Percentiles rank a stretch among this genome's conserved stretches.
Evolutionary conservation across 2,113 vertebrate genomes (phyloP).

Genomic region (Asarcornis scutulata): DNA sequence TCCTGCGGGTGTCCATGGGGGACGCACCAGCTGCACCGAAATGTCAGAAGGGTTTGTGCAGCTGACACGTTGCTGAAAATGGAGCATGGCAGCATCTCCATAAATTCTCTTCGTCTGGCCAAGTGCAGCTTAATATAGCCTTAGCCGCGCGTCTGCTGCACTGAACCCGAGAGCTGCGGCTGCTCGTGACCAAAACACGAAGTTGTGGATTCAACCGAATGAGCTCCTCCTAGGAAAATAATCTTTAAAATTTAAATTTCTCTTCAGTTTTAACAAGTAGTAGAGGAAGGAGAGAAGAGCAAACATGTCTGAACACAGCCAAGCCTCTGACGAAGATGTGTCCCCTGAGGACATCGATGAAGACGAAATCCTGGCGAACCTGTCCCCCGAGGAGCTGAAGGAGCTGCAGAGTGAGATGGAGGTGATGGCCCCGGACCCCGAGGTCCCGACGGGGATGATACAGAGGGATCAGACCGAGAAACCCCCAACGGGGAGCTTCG

Average conservation of each 20-base stretch:
- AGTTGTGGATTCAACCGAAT: not conserved
- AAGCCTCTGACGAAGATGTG: slow-evolving; percentile 69
- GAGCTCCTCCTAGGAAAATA: accelerated
- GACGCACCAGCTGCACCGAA: slow-evolving; percentile 84
- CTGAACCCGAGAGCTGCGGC: slow-evolving; percentile 3
- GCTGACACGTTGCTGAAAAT: slow-evolving; percentile 84
- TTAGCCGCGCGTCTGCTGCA: slow-evolving; percentile 15
- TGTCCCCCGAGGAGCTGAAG: slow-evolving; percentile 92
- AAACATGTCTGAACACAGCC: slow-evolving; percentile 73
- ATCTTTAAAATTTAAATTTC: not conserved
- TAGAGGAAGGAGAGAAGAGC: not conserved
- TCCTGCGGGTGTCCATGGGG: not conserved
- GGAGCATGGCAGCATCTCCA: slow-evolving; percentile 73
- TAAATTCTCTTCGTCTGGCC: slow-evolving; percentile 86
- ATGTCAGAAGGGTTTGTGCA: slow-evolving; percentile 86
- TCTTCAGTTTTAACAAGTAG: not conserved
- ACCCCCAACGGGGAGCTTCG: slow-evolving; percentile 87
- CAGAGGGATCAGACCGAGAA: slow-evolving; percentile 95
- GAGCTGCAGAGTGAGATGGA: slow-evolving; percentile 96
- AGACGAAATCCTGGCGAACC: slow-evolving; percentile 91
- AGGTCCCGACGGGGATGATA: slow-evolving; percentile 90
- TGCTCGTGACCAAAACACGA: slow-evolving; percentile 33
- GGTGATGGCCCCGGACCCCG: slow-evolving; percentile 91
- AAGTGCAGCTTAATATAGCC: slow-evolving; percentile 90
- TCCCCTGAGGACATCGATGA: slow-evolving; percentile 85